Evolutionary conservation across 2,113 vertebrate species (phyloP), one percentile per base, ranked within the genome.

Genomic region (Motacilla alba): DNA sequence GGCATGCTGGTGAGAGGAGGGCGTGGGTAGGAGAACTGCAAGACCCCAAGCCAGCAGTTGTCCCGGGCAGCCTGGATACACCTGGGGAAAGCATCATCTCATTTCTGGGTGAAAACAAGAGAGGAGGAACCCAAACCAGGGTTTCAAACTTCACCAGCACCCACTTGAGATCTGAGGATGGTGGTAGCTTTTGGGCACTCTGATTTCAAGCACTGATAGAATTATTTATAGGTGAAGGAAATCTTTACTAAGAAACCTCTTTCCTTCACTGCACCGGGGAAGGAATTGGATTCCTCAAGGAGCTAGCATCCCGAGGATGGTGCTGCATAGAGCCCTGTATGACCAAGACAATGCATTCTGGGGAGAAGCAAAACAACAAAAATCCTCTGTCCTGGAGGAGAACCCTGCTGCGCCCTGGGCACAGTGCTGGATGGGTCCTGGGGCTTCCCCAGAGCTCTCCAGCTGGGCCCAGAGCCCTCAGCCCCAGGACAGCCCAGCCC

Each of bases 401-500:
- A 21, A 10, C 30, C 15, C 16, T 13, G 13, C 58, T 20, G 39
- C 0, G 1, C 8, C 47, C 22, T 7, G 37, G 27, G 5, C 1
- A 16, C 11, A 10, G 5, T 14, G 75, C 35, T 1, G 1, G 39
- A 21, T 3, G 2, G 13, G 11, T 46, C 10, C 58, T 7, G 3
- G 28, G 2, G 12, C 1, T 8, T 3, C 6, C 5, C 46, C 0
- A 6, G 20, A 1, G 3, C 13, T 3, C 24, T 7, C 2, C 0
- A 1, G 13, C 11, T 1, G 20, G 5, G 12, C 2, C 2, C 2
- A 2, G 4, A 5, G 13, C 18, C 3, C 14, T 6, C 11, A 10
- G 49, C 6, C 5, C 11, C 0, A 0, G 3, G 0, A 7, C 15
- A 1, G 2, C 1, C 26, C 10, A 4, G 4, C 3, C 5, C 3